A percentile compares a stretch with the other conserved stretches of the same genome.
These are phyloP conservation scores for Phthorimaea operculella DNA, from an alignment of 1,140 invertebrate genomes.

Conservation along the genomic window DNA sequence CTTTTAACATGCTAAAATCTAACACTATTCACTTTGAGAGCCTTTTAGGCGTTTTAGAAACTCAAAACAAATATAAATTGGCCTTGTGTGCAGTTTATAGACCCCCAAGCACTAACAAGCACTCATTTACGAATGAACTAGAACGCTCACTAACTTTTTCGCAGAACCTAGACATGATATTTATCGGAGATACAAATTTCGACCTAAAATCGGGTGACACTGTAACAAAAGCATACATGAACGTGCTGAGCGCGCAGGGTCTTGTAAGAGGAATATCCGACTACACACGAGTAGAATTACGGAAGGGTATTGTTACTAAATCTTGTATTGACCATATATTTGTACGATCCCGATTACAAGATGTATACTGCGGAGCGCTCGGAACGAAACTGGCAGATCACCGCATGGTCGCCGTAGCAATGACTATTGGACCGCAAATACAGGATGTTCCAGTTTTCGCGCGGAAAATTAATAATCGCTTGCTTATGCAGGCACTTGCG, in stretches of 20 bases:
- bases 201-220: neutral
- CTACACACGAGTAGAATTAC: conserved; percentile 1
- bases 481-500: neutral
- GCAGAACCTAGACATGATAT: neutral
- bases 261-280: conserved; percentile 6
- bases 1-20: neutral
- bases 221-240: conserved; percentile 6
- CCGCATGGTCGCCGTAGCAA: neutral
- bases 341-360: conserved; percentile 3
- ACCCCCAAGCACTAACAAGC: conserved; percentile 6
- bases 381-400: conserved; percentile 8
- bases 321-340: conserved; percentile 5
- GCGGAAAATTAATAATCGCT: neutral
- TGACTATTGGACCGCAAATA: neutral
- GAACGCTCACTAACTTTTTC: neutral
- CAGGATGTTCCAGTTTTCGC: conserved; percentile 5
- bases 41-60: neutral
- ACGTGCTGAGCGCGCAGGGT: conserved; percentile 3
- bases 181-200: conserved; percentile 6
- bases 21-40: conserved; percentile 1
- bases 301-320: neutral
- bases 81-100: conserved; percentile 8
- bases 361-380: conserved; percentile 7
- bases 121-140: conserved; percentile 7
- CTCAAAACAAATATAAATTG: neutral